Conservation (phyloP, 64 coral and sea anemone species). For the Dendronephthya gigantea region DNA sequence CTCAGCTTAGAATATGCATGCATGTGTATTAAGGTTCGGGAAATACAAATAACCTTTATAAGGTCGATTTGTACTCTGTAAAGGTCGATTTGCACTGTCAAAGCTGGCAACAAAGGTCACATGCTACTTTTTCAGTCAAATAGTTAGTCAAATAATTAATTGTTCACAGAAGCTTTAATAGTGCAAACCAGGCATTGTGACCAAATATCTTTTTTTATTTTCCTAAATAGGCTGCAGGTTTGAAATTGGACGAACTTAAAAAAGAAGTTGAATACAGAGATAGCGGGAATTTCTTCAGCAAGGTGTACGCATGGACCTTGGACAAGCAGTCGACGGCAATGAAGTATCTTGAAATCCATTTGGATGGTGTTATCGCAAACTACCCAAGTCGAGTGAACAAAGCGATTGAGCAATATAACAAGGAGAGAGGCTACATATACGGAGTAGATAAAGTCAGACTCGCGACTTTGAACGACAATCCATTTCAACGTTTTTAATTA, state of each 20-base stretch:
- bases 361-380: conserved; percentile 38
- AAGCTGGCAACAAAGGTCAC: too few species aligned
- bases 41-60: too few species aligned
- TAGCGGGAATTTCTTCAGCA: conserved; percentile 32
- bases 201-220: too few species aligned
- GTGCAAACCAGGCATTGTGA: too few species aligned
- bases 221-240: not conserved
- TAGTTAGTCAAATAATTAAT: too few species aligned
- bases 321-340: conserved; percentile 29
- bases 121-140: too few species aligned
- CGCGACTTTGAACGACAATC: conserved; percentile 31
- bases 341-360: conserved; percentile 27
- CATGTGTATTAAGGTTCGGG: too few species aligned
- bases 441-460: conserved; percentile 7
- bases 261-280: conserved; percentile 23
- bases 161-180: too few species aligned
- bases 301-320: conserved; percentile 34
- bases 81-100: too few species aligned
- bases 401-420: conserved; percentile 23
- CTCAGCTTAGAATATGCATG: too few species aligned
- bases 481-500: too few species aligned
- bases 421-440: not conserved
- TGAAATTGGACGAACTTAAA: conserved; percentile 22
- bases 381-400: conserved; percentile 26
- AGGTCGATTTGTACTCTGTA: too few species aligned